phyloP scores from a whole-genome alignment of 2,113 vertebrate genomes.

The Coptodon bakossiorum region DNA sequence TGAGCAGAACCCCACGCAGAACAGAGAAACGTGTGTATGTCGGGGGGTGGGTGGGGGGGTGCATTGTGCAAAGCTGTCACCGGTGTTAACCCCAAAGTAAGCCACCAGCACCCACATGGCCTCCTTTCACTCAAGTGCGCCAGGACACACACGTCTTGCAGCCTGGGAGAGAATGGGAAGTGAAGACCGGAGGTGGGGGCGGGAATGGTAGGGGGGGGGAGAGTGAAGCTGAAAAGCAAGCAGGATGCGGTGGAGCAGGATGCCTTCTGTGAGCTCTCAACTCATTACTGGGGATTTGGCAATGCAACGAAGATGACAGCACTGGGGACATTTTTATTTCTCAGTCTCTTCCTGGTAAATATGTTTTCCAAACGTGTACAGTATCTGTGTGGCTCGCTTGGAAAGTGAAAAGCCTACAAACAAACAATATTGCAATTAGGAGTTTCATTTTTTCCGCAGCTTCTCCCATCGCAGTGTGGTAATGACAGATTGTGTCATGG shows the following conservation, averaged over 20 bases:
- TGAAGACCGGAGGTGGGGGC: constrained; percentile 36
- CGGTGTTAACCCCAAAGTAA: constrained; percentile 50
- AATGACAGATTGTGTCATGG: constrained; percentile 60
- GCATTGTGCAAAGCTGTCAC: constrained; percentile 37
- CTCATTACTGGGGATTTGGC: constrained; percentile 52
- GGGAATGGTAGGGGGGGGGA: not conserved
- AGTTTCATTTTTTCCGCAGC: constrained; percentile 47
- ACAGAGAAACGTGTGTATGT: not conserved
- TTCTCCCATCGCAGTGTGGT: constrained; percentile 23
- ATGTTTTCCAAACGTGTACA: constrained; percentile 47
- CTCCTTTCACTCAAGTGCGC: constrained; percentile 59
- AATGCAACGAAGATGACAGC: constrained; percentile 15
- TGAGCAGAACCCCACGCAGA: constrained; percentile 28
- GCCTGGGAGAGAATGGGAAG: constrained; percentile 42
- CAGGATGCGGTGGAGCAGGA: constrained; percentile 38
- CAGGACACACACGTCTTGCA: constrained; percentile 55
- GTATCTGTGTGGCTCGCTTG: constrained; percentile 20
- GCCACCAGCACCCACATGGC: constrained; percentile 43
- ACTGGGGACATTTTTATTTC: constrained; percentile 28
- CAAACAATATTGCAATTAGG: constrained; percentile 43
- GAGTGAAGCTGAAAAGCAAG: not conserved
- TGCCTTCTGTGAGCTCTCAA: constrained; percentile 28
- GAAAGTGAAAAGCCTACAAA: constrained; percentile 38
- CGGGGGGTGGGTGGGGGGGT: not conserved
- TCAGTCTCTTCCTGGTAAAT: constrained; percentile 20